These are phyloP conservation scores for Bovichtus diacanthus DNA, from an alignment of 2,797 vertebrate species.

Conservation along the genomic window DNA sequence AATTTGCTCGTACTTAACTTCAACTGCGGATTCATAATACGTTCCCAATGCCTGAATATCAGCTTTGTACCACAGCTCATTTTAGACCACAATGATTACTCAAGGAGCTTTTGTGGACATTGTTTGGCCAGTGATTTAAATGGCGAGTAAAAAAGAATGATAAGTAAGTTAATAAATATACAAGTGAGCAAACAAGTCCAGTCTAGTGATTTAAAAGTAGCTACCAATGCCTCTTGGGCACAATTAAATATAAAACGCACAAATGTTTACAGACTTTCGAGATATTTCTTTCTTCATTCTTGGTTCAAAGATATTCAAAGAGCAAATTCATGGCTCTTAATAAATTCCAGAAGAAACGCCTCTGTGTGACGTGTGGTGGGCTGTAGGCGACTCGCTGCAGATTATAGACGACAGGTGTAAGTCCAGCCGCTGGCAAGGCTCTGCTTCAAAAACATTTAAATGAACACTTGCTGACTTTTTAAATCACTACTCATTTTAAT, in stretches of 20 bases:
- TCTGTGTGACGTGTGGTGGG: neutral
- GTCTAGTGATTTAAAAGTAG: neutral
- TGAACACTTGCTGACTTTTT: slow-evolving; percentile 44
- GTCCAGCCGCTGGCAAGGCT: slow-evolving; percentile 14
- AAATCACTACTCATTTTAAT: slow-evolving; percentile 55
- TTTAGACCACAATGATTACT: neutral
- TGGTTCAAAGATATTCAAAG: neutral
- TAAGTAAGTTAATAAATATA: neutral
- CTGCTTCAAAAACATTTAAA: slow-evolving; percentile 40
- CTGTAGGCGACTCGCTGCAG: neutral
- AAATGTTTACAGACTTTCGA: neutral
- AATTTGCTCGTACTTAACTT: neutral
- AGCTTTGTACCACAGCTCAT: neutral
- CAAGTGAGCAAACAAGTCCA: neutral
- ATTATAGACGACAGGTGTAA: slow-evolving; percentile 33
- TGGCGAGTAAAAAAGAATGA: neutral
- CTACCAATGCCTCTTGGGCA: neutral
- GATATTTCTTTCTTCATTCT: neutral
- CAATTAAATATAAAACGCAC: neutral
- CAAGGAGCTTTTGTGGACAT: no score
- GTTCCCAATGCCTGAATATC: neutral
- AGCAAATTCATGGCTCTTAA: neutral
- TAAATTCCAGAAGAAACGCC: neutral
- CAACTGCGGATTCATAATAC: neutral
- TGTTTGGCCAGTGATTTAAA: no score